These are phyloP conservation scores for Choristoneura rosaceana DNA, from an alignment of 2,888 invertebrate genomes.

Conservation along the genomic window DNA sequence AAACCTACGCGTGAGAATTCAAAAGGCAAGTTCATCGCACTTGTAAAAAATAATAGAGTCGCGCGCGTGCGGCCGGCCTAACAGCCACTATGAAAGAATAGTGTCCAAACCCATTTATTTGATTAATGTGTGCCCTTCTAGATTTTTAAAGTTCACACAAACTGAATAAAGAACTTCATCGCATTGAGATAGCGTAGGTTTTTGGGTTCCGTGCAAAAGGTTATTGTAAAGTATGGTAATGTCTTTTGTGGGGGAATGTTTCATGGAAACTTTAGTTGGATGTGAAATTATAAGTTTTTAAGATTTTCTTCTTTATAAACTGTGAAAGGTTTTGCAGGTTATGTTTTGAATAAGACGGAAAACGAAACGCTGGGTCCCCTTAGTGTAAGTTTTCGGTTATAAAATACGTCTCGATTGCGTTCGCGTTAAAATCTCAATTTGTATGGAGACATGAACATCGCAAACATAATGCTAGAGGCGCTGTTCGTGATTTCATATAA, in stretches of 20 bases:
- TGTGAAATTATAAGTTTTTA: slow-evolving; percentile 29
- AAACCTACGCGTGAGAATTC: slow-evolving; percentile 22
- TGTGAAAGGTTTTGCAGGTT: not conserved
- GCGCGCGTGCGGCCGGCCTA: slow-evolving; percentile 18
- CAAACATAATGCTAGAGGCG: no score
- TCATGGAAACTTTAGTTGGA: slow-evolving; percentile 28
- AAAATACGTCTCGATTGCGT: no score
- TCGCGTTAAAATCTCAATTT: no score
- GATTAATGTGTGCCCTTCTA: slow-evolving; percentile 44
- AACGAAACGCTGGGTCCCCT: no score
- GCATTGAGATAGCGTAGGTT: not conserved
- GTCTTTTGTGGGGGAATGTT: slow-evolving; percentile 17
- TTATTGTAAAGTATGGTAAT: slow-evolving; percentile 34
- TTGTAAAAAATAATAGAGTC: not conserved
- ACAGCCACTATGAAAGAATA: slow-evolving; percentile 47
- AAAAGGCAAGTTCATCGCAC: slow-evolving; percentile 1
- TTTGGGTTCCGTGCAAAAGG: slow-evolving; percentile 2
- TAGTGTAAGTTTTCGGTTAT: no score
- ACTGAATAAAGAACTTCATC: slow-evolving; percentile 30
- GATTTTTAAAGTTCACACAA: slow-evolving; percentile 25
- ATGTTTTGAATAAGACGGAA: no score
- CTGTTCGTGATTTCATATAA: no score
- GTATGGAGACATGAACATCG: no score
- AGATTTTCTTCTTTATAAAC: not conserved
- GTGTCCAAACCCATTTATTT: slow-evolving; percentile 50